Conservation (phyloP, 2,888 invertebrate species). For the Dysmachus trigonus region DNA sequence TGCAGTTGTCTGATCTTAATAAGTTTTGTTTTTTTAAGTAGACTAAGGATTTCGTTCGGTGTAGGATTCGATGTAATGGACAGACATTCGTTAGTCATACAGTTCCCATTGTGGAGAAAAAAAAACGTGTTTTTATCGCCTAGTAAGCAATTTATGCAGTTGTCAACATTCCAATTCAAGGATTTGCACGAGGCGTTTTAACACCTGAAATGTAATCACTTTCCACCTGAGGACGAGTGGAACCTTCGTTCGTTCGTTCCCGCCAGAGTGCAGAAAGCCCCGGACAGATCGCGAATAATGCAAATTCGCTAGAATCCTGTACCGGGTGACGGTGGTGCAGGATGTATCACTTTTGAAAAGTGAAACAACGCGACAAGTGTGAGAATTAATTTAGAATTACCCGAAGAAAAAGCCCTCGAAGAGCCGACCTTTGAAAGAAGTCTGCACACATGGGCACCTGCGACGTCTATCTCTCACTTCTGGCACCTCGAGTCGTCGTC, state of each 20-base stretch:
- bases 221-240: neutral
- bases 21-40: no score
- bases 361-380: conserved; percentile 38
- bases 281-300: neutral
- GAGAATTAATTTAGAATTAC: conserved; percentile 44
- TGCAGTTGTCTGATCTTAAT: no score
- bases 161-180: neutral
- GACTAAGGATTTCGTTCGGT: no score
- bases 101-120: neutral
- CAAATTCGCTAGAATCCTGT: neutral
- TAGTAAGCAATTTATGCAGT: neutral
- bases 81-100: neutral
- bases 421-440: conserved; percentile 11
- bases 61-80: neutral
- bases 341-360: neutral
- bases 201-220: neutral
- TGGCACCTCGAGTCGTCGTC: conserved; percentile 32
- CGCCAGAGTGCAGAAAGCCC: neutral
- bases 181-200: neutral
- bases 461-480: conserved; percentile 1
- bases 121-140: neutral
- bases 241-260: neutral
- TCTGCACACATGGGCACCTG: conserved; percentile 31
- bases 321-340: neutral
- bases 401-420: conserved; percentile 34